Evolutionary conservation across 2,797 vertebrate species (phyloP), one percentile per base, ranked within the genome.

Genomic region (Propithecus perrieri): DNA sequence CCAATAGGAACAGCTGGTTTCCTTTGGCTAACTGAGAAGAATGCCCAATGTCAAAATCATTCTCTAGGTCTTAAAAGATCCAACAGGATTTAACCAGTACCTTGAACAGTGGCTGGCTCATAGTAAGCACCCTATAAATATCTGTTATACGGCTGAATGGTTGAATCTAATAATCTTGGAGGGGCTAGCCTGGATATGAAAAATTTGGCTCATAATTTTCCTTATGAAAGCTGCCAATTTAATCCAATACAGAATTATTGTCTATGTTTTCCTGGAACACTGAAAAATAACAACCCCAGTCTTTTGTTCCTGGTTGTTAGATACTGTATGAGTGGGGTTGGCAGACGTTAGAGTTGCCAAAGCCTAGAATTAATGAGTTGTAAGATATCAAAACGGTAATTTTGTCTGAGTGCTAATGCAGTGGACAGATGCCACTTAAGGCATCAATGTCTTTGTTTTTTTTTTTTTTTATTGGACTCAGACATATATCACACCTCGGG

Each of bases 1-100:
- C 10, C 75, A 86, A 8, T 38, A 65, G 30, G 18, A 92, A 69
- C 38, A 55, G 33, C 65, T 94, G 30, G 12, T 81, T 96, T 79
- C 50, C 59, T 95, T 38, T 86, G 46, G 55, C 24, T 76, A 92
- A 83, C n/a, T 72, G 59, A 94, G 75, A 96, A 83, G 30, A 89
- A 53, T 59, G 2, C 5, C 20, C 43, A 46, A 63, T 50, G 9
- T n/a, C 33, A 50, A 90, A 61, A 76, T 30, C 5, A 79, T 93
- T 93, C 61, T 38, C 35, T 83, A n/a, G 17, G 30, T 76, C 35
- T 95, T 46, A 7, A 85, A 79, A 89, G 74, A 50, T 26, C 50
- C n/a, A 89, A 5, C 7, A 88, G 33, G 15, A 48, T 71, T 95
- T 91, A 91, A 78, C 33, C 24, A 57, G 72, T 20, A 83, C n/a